Conservation (phyloP, 2,113 vertebrate genomes). For the Thermophis baileyi region DNA sequence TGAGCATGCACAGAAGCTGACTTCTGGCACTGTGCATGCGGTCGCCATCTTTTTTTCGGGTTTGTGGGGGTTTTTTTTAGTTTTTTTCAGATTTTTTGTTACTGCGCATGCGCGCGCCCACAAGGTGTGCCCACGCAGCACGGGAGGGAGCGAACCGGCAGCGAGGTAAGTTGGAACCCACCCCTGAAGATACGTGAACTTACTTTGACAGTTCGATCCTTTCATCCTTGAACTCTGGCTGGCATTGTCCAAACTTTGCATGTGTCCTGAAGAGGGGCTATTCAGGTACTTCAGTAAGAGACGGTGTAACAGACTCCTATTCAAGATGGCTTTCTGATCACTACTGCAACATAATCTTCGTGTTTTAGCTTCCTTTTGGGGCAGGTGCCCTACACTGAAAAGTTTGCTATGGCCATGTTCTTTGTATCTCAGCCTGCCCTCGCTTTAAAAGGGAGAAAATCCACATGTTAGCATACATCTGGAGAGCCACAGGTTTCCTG, state of each 20-base stretch:
- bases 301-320: background rate
- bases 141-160: too few relatives aligned
- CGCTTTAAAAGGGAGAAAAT: background rate
- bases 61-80: too few relatives aligned
- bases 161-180: too few relatives aligned
- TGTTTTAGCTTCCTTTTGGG: background rate
- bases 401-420: background rate
- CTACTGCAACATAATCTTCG: background rate
- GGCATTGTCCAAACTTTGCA: background rate
- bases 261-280: background rate
- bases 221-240: background rate
- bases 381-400: background rate
- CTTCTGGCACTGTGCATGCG: too few relatives aligned
- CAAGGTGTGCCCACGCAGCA: too few relatives aligned
- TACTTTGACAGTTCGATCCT: background rate
- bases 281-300: background rate
- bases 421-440: background rate
- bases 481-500: background rate
- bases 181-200: background rate
- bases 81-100: too few relatives aligned
- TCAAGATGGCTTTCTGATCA: background rate
- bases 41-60: too few relatives aligned
- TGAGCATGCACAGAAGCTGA: too few relatives aligned
- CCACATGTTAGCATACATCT: background rate
- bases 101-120: too few relatives aligned